Base-by-base conservation (phyloP, 2,113 vertebrate genomes). In the Orcinus orca region DNA sequence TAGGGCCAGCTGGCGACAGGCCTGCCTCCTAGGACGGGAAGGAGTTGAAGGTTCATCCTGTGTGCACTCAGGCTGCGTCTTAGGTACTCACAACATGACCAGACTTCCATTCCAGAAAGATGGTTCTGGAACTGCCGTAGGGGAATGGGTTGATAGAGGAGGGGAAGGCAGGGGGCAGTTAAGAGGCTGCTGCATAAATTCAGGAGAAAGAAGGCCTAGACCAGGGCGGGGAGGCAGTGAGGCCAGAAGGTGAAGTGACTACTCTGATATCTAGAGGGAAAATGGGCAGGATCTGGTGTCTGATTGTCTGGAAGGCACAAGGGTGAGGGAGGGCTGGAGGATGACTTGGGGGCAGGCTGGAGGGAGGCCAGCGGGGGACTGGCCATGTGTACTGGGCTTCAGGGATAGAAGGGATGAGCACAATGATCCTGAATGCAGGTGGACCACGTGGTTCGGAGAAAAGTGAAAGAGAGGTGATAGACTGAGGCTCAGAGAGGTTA, bases 401-500 rank as follows among this genome's bases (percentile, higher is more conserved):
- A 60, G 47, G 44, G n/a, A 76, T 1, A 13, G 73, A 53, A 25
- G 11, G 20, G 41, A 70, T 1, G 0, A 50, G 44, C 8, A 25
- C 29, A 8, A 2, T 11, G 68, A 70, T 10, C 25, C 44, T 38
- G 15, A 82, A 26, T 11, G 55, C 3, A 11, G 73, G 31, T 31
- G 44, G 88, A 29, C 6, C 23, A 2, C 0, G 1, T 20, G 79
- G 38, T 21, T 60, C 9, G 3, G 73, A 9, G 23, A 38, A 58
- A 23, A 36, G 31, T 6, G 14, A 82, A 38, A 76, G 70, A 25
- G 7, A 47, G n/a, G 38, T 17, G n/a, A 90, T 0, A 53, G 68
- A 63, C 58, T 38, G 65, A 93, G 92, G 79, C 36, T 93, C 89
- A 74, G 92, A 96, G 86, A 93, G 55, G 79, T 50, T 58, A 62